Evolutionary conservation across 2,888 invertebrate species (phyloP), one percentile per base, ranked within the genome.

Genomic region (Parnassius apollo): DNA sequence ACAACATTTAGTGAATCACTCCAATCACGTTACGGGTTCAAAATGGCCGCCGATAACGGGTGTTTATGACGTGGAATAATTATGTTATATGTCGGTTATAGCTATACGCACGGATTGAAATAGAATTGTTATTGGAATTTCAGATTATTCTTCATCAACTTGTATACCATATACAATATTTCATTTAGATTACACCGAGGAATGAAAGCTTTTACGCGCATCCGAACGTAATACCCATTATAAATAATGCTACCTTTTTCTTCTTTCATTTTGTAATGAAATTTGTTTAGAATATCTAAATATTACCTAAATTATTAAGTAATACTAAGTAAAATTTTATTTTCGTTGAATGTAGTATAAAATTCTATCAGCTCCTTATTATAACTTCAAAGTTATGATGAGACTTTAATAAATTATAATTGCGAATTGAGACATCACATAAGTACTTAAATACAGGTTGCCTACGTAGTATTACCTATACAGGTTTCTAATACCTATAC

Each of bases 31-130:
- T 52, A 62, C 57, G 48, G 35, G 13, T 58, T 9, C 58, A 58
- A 58, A 2, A 58, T 62, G 58, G 62, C 62, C 57, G 57, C 46
- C 46, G 42, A 9, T 9, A 11, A n/a, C 53, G 46, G 25, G 13
- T 60, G 54, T 35, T 18, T 22, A 42, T 62, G 54, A 58, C 58
- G 49, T 58, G 54, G 44, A 62, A 62, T 62, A 58, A 62, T 62
- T 62, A 53, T 54, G 42, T 54, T 57, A 46, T 57, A 53, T 22
- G 49, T 54, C 13, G 13, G 45, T 56, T 51, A 55, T 49, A 22
- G 46, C 42, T 44, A 60, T 13, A 48, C 49, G 55, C 49, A 35
- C 13, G 44, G 50, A 55, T 61, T 55, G 44, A 61, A 56, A 61
- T 61, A 55, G 55, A 61, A 61, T 25, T 50, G 51, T 3, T 9